Conservation (phyloP, 2,113 vertebrate genomes). For the Craseonycteris thonglongyai region DNA sequence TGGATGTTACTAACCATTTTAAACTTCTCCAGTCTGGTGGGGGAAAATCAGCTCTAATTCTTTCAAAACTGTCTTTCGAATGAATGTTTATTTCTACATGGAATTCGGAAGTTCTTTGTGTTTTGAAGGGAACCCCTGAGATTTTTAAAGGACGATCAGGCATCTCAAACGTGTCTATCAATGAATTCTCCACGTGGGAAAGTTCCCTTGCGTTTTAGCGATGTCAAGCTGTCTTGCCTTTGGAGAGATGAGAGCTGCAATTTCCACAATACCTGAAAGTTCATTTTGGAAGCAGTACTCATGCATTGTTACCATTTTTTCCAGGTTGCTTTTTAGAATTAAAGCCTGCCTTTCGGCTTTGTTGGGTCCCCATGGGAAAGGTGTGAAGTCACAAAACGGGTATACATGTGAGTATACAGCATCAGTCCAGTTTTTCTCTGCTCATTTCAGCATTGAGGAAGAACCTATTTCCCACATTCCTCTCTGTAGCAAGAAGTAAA, state of each 20-base stretch:
- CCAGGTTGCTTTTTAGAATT: background rate
- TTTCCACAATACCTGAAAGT: background rate
- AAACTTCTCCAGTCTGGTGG: background rate
- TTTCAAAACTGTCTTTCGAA: background rate
- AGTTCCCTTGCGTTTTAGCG: constrained; percentile 10
- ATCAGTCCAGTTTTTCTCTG: background rate
- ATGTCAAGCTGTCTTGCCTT: constrained; percentile 27
- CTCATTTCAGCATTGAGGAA: background rate
- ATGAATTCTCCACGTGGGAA: constrained; percentile 11
- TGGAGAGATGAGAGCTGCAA: background rate
- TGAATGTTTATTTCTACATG: background rate
- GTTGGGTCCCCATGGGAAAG: background rate
- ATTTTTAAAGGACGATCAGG: background rate
- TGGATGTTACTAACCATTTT: background rate
- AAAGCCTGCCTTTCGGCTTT: background rate
- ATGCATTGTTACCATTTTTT: background rate
- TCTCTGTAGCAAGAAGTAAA: background rate
- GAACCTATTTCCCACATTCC: background rate
- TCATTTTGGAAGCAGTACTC: constrained; percentile 41
- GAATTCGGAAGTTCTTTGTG: background rate
- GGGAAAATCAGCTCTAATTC: background rate
- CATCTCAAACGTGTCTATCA: background rate
- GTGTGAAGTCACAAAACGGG: background rate
- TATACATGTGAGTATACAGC: background rate
- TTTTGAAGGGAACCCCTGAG: background rate